Evolutionary conservation across 1,140 invertebrate genomes (phyloP).

Genomic region (Macrocentrus cingulum): DNA sequence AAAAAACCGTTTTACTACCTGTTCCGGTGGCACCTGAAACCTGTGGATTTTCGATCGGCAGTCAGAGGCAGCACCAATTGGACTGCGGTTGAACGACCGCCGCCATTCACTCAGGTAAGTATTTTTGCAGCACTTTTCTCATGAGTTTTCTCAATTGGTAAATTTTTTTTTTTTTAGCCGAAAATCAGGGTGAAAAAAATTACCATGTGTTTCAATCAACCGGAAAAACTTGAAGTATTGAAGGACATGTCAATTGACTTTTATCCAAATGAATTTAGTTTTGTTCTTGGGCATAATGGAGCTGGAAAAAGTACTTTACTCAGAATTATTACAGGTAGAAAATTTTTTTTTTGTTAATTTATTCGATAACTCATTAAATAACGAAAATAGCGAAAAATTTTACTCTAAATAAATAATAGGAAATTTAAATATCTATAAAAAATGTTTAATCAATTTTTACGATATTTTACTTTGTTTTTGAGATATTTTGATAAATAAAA

Average conservation of each 20-base stretch:
- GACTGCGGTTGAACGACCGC: conserved; percentile 31
- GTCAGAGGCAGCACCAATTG: conserved; percentile 34
- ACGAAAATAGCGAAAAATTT: too few species aligned
- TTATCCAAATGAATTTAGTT: conserved; percentile 67
- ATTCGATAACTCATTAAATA: too few species aligned
- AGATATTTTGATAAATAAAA: too few species aligned
- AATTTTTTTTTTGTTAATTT: too few species aligned
- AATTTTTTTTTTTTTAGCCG: conserved; percentile 18
- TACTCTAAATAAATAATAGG: too few species aligned
- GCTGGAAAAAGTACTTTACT: conserved; percentile 61
- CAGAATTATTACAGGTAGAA: conserved; percentile 63
- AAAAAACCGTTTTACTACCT: conserved; percentile 32
- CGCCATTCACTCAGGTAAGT: conserved; percentile 30
- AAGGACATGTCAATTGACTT: conserved; percentile 73
- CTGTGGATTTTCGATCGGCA: conserved; percentile 13
- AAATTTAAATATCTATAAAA: too few species aligned
- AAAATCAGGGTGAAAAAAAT: conserved; percentile 30
- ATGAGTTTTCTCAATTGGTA: background rate
- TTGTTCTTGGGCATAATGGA: conserved; percentile 75
- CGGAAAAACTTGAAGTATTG: conserved; percentile 61
- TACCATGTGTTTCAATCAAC: conserved; percentile 28
- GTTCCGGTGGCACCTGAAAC: conserved; percentile 25
- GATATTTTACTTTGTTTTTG: too few species aligned
- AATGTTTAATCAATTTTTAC: too few species aligned
- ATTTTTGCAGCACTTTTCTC: background rate